Conservation (phyloP, 2,888 invertebrate genomes). For the Phrixothrix hirtus region DNA sequence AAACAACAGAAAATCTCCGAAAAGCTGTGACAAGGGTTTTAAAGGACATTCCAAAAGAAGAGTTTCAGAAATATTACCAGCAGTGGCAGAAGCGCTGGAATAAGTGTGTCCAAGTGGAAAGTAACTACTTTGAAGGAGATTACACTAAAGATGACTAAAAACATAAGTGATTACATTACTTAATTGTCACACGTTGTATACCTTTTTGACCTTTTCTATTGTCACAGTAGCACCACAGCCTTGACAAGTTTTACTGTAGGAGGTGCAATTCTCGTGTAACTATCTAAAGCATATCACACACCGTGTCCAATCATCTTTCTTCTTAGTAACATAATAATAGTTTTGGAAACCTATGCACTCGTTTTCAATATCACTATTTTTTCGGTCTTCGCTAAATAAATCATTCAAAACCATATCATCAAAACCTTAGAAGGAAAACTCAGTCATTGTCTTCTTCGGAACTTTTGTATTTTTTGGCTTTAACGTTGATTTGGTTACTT, state of each 20-base stretch:
- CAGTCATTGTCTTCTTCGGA: background rate
- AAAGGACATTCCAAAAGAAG: too few relatives aligned
- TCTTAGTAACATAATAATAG: too few relatives aligned
- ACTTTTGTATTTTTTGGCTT: background rate
- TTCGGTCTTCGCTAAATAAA: slow-evolving; percentile 2
- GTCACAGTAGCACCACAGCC: background rate
- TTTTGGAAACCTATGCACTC: background rate
- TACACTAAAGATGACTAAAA: too few relatives aligned
- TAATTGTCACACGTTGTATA: too few relatives aligned
- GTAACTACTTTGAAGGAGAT: too few relatives aligned
- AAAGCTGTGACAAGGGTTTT: too few relatives aligned
- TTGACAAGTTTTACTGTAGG: background rate
- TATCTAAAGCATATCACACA: background rate
- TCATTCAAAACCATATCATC: background rate
- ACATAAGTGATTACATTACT: too few relatives aligned
- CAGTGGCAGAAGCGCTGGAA: too few relatives aligned
- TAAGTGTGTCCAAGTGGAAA: too few relatives aligned
- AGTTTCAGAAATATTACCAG: too few relatives aligned
- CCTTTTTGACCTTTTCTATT: background rate
- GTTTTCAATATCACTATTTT: background rate
- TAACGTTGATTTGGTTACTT: background rate
- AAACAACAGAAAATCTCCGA: too few relatives aligned
- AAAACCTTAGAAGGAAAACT: background rate
- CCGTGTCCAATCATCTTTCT: too few relatives aligned
- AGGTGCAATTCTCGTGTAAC: background rate